Evolutionary conservation across 2,888 invertebrate genomes (phyloP), one percentile per base, ranked within the genome.

Genomic region (Anorthoa munda): DNA sequence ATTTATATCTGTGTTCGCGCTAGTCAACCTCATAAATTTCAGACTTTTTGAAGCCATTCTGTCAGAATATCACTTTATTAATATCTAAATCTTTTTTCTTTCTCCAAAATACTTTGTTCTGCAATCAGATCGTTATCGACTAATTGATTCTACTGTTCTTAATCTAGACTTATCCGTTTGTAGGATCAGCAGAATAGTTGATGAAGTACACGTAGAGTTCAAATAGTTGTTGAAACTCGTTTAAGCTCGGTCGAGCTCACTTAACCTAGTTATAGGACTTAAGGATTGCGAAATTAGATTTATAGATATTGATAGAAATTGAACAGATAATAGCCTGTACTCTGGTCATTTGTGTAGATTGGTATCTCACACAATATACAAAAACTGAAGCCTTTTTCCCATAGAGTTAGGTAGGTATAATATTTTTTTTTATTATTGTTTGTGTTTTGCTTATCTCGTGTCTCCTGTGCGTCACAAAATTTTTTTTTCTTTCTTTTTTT

Each of bases 241-340:
- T 76, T 71, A 79, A 73, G 61, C 72, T 63, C 64, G 66, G 45
- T 58, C 48, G 61, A 67, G 51, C 82, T 73, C 58, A 73, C 79
- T 74, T 66, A 66, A 68, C 73, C 68, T 68, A 68, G 82, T 72
- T 69, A 66, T 21, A 58, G 46, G 15, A 61, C 26, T 78, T 66
- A 58, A 26, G 65, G 61, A 73, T 68, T 58, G 58, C n/a, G 55
- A 72, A 73, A 80, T 82, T 82, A 64, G 55, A 81, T 81, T 72
- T 39, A 15, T 46, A 59, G 64, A 68, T 60, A 51, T 50, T 46
- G 31, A 56, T n/a, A 7, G 26, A 69, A 18, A 51, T 77, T 67
- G 55, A 26, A 13, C 23, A 39, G 75, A 55, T 50, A 58, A 56
- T 59, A n/a, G 21, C 15, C 23, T 13, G 17, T 11, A 15, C 12